These are phyloP conservation scores for Microchrysa polita DNA, from an alignment of 2,888 invertebrate genomes.

Conservation along the genomic window DNA sequence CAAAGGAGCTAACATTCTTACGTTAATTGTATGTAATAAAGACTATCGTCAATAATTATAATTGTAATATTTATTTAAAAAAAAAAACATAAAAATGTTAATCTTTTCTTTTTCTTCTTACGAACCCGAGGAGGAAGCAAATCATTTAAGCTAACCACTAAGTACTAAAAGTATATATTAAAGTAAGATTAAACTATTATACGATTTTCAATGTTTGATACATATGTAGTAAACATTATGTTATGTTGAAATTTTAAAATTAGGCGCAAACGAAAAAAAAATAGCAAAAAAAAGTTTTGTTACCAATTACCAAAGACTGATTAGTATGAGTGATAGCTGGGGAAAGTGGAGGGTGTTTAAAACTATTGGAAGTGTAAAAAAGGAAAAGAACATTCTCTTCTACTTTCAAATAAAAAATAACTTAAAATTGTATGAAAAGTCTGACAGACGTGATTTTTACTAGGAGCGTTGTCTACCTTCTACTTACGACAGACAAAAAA, in stretches of 20 bases:
- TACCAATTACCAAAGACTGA: slow-evolving; percentile 54
- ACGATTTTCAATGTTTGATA: slow-evolving; percentile 19
- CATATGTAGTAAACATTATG: slow-evolving; percentile 17
- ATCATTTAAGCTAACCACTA: slow-evolving; percentile 14
- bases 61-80: slow-evolving; percentile 35
- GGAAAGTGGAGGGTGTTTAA: background rate
- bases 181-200: slow-evolving; percentile 33
- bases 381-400: background rate
- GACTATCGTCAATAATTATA: slow-evolving; percentile 12
- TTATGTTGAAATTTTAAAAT: slow-evolving; percentile 28
- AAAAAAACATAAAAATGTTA: background rate
- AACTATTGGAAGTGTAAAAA: background rate
- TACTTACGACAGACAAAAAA: no score
- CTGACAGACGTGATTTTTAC: background rate
- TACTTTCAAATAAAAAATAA: slow-evolving; percentile 14
- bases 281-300: slow-evolving; percentile 46
- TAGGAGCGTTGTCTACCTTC: background rate
- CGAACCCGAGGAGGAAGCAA: background rate
- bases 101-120: background rate
- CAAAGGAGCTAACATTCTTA: slow-evolving; percentile 33
- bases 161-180: slow-evolving; percentile 41
- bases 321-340: slow-evolving; percentile 45
- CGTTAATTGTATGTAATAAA: slow-evolving; percentile 10
- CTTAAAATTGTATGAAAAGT: background rate
- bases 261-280: no score